Percentiles rank a stretch among this genome's conserved stretches.
phyloP scores from a whole-genome alignment of 2,797 vertebrate species.

The Poeciliopsis paucimaculata region DNA sequence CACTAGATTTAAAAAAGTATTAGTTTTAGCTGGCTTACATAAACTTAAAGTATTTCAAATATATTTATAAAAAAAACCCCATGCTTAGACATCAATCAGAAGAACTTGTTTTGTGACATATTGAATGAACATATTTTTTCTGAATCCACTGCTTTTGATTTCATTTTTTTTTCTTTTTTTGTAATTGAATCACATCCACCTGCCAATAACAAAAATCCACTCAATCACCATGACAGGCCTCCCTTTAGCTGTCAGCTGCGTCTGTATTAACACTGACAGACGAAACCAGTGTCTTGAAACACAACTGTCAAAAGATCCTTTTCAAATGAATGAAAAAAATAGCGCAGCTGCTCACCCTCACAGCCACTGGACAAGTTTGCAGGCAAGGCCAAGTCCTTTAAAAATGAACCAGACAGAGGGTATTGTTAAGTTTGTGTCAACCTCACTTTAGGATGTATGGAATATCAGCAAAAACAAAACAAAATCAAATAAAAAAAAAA shows the following conservation, averaged over 20 bases:
- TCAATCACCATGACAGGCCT: constrained; percentile 41
- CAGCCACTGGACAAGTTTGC: constrained; percentile 12
- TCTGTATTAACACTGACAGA: constrained; percentile 47
- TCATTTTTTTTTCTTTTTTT: constrained; percentile 29
- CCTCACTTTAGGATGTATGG: neutral
- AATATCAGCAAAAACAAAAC: constrained; percentile 1
- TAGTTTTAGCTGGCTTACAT: neutral
- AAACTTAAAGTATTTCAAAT: neutral
- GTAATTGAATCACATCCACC: constrained; percentile 23
- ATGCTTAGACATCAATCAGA: neutral
- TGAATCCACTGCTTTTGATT: constrained; percentile 1
- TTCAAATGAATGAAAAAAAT: constrained; percentile 29
- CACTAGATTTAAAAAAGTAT: neutral
- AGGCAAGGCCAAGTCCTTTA: neutral
- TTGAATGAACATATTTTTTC: neutral
- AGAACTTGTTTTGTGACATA: neutral
- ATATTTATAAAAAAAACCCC: neutral
- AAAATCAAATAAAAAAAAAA: neutral
- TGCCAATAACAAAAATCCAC: constrained; percentile 17
- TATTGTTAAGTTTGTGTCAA: neutral
- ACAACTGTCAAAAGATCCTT: constrained; percentile 42
- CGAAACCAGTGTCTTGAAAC: constrained; percentile 41
- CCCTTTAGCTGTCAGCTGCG: constrained; percentile 11
- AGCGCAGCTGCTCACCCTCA: constrained; percentile 21
- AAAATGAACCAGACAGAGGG: neutral